Conservation (phyloP, 2,797 vertebrate genomes). For the Tapera naevia region DNA sequence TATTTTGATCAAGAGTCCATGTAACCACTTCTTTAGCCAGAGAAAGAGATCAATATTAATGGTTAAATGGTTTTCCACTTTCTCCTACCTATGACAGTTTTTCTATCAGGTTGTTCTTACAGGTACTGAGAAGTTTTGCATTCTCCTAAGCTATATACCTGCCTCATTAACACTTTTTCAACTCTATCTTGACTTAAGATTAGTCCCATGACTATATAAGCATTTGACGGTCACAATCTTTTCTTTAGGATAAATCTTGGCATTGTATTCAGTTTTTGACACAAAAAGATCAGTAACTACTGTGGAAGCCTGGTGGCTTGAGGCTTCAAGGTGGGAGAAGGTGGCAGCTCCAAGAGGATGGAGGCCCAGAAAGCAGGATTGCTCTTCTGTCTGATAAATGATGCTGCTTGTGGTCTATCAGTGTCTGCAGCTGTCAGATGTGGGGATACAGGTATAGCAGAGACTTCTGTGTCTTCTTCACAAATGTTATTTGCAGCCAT, state of each 20-base stretch:
- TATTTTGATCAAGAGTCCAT: neutral
- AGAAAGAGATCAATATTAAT: neutral
- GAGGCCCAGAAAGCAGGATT: neutral
- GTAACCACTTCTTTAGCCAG: neutral
- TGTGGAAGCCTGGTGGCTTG: neutral
- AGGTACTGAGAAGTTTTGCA: neutral
- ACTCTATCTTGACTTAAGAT: neutral
- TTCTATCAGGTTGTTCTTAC: neutral
- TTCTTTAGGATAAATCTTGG: neutral
- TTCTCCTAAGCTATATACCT: neutral
- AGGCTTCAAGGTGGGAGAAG: neutral
- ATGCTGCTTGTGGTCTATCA: neutral
- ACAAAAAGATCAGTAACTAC: neutral
- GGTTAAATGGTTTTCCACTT: neutral
- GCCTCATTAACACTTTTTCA: neutral
- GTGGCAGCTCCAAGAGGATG: neutral
- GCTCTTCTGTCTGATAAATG: neutral
- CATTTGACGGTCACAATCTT: neutral
- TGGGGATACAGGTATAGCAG: neutral
- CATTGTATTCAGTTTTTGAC: neutral
- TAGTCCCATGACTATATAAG: neutral
- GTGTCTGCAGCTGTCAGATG: neutral
- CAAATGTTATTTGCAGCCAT: neutral
- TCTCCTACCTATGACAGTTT: neutral
- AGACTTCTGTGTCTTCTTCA: neutral